These are phyloP conservation scores for Melanaphis sacchari DNA, from an alignment of 1,140 invertebrate species.

Conservation along the genomic window DNA sequence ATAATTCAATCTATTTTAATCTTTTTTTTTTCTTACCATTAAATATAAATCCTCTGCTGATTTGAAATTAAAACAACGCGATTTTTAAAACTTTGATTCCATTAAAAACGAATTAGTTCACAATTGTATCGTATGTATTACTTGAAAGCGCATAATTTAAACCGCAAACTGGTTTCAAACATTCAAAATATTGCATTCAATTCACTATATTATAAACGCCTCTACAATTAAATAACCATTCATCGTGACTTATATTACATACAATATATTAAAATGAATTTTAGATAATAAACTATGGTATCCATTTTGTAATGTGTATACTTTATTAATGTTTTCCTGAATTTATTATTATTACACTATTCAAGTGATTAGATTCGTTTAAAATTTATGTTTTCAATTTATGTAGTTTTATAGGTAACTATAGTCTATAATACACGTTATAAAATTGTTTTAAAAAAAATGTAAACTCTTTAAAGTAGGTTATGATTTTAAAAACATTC, in stretches of 20 bases:
- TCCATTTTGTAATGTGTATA: not conserved
- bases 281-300: not conserved
- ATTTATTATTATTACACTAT: not conserved
- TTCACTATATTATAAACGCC: not conserved
- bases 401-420: not conserved
- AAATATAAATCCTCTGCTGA: not conserved
- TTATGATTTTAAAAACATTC: not conserved
- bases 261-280: not conserved
- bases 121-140: not conserved
- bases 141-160: not conserved
- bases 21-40: constrained; percentile 22
- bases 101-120: constrained; percentile 21
- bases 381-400: not conserved
- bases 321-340: not conserved
- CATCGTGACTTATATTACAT: not conserved
- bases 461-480: no score
- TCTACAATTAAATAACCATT: not conserved
- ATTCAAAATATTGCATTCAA: not conserved
- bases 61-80: not conserved
- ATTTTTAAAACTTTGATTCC: constrained; percentile 6
- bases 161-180: constrained; percentile 28
- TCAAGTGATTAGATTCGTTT: not conserved
- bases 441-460: not conserved
- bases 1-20: constrained; percentile 36
- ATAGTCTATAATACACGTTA: not conserved